Conservation (phyloP, 1,140 invertebrate species). For the Plectrocnemia conspersa region DNA sequence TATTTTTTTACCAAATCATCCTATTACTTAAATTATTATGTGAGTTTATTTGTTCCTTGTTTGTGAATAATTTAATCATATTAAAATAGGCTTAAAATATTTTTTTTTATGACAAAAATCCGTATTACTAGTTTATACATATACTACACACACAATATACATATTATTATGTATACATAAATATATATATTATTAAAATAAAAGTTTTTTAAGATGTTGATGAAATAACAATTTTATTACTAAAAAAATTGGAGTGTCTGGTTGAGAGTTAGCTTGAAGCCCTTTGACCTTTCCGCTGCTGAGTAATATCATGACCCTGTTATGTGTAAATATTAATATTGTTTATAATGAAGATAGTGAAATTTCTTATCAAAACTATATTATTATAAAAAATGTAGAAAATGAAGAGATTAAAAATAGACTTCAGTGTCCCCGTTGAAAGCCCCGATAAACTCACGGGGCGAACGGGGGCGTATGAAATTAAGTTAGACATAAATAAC, state of each 20-base stretch:
- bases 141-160: too few relatives aligned
- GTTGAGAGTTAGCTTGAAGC: slow-evolving; percentile 22
- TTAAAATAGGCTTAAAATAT: slow-evolving; percentile 22
- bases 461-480: slow-evolving; percentile 18
- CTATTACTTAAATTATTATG: slow-evolving; percentile 31
- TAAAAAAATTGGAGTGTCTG: slow-evolving; percentile 18
- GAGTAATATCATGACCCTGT: slow-evolving; percentile 23
- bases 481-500: slow-evolving; percentile 31
- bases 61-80: slow-evolving; percentile 27
- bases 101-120: slow-evolving; percentile 30
- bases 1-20: slow-evolving; percentile 28
- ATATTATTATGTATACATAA: slow-evolving; percentile 33
- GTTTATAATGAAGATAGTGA: slow-evolving; percentile 32
- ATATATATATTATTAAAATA: slow-evolving; percentile 14
- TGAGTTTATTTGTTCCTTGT: slow-evolving; percentile 35
- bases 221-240: slow-evolving; percentile 10
- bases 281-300: slow-evolving; percentile 16
- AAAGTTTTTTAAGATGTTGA: not conserved
- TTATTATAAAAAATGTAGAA: slow-evolving; percentile 32
- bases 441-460: slow-evolving; percentile 15
- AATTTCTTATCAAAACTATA: slow-evolving; percentile 35
- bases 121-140: too few relatives aligned
- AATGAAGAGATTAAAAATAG: slow-evolving; percentile 33
- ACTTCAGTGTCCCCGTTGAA: slow-evolving; percentile 17
- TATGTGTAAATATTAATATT: slow-evolving; percentile 32